Conservation (phyloP, 2,113 vertebrate genomes). For the Cervus canadensis region DNA sequence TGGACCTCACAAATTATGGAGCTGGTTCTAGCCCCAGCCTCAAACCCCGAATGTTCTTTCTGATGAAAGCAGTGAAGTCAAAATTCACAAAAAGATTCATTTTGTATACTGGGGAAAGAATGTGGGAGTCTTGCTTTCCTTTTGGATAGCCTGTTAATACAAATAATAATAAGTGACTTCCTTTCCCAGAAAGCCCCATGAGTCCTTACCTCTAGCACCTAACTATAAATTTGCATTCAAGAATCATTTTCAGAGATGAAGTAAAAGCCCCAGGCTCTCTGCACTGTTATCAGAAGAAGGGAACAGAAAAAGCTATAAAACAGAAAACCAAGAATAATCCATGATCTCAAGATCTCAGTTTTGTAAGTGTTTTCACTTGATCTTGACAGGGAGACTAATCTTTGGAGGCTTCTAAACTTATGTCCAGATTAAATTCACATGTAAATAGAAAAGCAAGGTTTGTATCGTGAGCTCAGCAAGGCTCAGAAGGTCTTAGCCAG, state of each 20-base stretch:
- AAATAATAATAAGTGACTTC: neutral
- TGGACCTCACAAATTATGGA: neutral
- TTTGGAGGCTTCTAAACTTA: slow-evolving; percentile 45
- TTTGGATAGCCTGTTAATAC: neutral
- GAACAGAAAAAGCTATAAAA: neutral
- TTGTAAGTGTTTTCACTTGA: slow-evolving; percentile 64
- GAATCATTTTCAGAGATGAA: neutral
- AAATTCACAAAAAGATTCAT: neutral
- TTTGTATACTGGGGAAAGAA: neutral
- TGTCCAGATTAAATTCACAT: slow-evolving; percentile 5
- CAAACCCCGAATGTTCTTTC: neutral
- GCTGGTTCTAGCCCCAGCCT: neutral
- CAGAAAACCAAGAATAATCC: slow-evolving; percentile 62
- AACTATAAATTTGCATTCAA: neutral
- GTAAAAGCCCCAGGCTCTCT: neutral
- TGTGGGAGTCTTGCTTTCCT: neutral
- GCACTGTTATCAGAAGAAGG: neutral
- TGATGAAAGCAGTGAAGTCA: neutral
- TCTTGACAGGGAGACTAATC: slow-evolving; percentile 52
- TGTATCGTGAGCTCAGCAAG: neutral
- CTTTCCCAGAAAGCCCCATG: neutral
- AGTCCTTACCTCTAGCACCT: neutral
- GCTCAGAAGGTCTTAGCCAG: neutral
- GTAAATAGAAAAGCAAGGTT: slow-evolving; percentile 18
- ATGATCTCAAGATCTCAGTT: slow-evolving; percentile 18